Evolutionary conservation across 2,888 invertebrate genomes (phyloP).

Genomic region (Chaitophorus viminalis): DNA sequence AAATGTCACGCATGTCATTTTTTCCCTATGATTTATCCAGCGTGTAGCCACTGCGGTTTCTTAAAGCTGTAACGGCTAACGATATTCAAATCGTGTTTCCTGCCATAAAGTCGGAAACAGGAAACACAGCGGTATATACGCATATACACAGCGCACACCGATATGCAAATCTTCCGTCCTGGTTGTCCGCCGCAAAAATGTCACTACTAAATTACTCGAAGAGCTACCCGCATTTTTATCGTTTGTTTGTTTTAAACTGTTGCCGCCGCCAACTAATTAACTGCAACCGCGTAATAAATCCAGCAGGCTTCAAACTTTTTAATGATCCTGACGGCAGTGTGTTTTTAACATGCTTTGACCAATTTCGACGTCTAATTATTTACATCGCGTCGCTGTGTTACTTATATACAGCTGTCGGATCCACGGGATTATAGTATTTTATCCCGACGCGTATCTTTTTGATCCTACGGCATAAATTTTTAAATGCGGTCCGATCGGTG

Average conservation of each 20-base stretch:
- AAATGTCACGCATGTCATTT: not conserved
- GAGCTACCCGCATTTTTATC: not conserved
- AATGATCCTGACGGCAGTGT: not conserved
- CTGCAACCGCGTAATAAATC: not conserved
- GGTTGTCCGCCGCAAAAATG: not conserved
- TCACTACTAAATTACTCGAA: not conserved
- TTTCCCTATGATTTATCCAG: not conserved
- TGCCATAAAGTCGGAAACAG: not conserved
- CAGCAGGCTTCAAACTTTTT: constrained; percentile 11
- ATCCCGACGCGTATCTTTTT: not conserved
- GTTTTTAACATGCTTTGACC: constrained; percentile 20
- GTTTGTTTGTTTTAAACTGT: constrained; percentile 28
- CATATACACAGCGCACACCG: not conserved
- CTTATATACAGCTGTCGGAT: not conserved
- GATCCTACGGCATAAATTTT: not conserved
- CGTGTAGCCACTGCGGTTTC: not conserved
- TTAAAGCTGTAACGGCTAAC: not conserved
- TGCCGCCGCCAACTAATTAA: constrained; percentile 15
- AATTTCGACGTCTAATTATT: constrained; percentile 20
- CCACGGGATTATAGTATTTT: not conserved
- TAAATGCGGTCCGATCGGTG: not conserved
- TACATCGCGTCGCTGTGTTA: not conserved
- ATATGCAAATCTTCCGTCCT: not conserved
- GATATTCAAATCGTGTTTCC: not conserved
- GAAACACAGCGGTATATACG: not conserved